Conservation (phyloP, 2,797 vertebrate species). For the Fringilla coelebs region DNA sequence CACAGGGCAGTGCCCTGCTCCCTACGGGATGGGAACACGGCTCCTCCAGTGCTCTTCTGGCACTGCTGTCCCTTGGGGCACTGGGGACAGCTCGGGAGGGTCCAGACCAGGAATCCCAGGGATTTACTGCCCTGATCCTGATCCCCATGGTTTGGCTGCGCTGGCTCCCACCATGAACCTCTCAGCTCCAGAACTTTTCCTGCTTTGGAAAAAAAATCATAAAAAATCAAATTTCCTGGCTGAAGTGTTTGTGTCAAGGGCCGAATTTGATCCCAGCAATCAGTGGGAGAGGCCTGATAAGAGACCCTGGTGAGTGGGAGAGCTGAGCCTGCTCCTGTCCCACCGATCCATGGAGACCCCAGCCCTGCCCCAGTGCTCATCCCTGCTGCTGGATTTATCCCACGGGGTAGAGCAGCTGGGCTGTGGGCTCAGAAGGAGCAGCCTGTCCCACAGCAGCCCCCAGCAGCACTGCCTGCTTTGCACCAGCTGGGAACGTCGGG, state of each 20-base stretch:
- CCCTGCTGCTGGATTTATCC: not conserved
- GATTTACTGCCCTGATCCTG: not conserved
- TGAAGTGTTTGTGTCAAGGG: not conserved
- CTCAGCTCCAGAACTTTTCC: not conserved
- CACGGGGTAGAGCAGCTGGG: not conserved
- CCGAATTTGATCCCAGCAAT: not conserved
- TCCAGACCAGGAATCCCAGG: not conserved
- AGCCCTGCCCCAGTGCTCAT: not conserved
- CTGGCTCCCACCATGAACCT: not conserved
- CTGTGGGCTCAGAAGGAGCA: not conserved
- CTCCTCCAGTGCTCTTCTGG: not conserved
- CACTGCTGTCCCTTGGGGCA: not conserved
- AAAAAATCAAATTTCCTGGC: not conserved
- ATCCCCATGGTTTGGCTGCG: rapidly evolving
- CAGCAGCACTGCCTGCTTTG: not conserved
- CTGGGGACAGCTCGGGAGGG: not conserved
- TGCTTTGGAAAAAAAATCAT: not conserved
- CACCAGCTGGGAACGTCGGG: not conserved
- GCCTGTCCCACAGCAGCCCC: not conserved
- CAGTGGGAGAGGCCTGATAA: not conserved
- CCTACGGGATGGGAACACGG: rapidly evolving
- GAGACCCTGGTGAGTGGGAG: not conserved
- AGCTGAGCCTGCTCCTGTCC: not conserved
- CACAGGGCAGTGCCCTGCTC: not conserved
- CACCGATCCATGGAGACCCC: not conserved